phyloP scores from a whole-genome alignment of 2,113 vertebrate species.

The Acinonyx jubatus region DNA sequence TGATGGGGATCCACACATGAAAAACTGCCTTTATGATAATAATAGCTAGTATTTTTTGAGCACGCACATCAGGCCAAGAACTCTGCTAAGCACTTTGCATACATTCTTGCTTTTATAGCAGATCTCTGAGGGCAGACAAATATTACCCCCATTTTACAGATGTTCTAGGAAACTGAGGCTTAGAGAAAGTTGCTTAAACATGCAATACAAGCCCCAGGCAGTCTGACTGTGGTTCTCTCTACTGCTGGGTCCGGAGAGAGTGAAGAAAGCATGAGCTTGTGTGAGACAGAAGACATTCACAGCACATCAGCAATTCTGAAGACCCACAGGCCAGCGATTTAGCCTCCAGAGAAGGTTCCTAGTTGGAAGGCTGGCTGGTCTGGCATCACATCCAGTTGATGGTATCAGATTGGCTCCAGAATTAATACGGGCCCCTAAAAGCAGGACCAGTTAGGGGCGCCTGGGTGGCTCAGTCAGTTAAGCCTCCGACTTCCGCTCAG shows the following conservation, averaged over 20 bases:
- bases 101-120: background rate
- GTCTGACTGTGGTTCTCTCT: background rate
- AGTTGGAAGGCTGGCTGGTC: background rate
- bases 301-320: background rate
- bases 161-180: background rate
- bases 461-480: no score
- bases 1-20: background rate
- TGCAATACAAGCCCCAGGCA: rapidly evolving
- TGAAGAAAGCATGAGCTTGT: background rate
- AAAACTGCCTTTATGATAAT: background rate
- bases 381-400: background rate
- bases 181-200: background rate
- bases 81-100: background rate
- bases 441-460: background rate
- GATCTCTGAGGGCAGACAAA: background rate
- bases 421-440: background rate
- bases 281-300: background rate
- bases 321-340: background rate
- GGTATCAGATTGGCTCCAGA: background rate
- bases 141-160: background rate
- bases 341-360: background rate
- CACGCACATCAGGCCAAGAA: background rate
- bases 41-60: background rate
- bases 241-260: background rate
- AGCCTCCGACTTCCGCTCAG: no score